Evolutionary conservation across 2,797 vertebrate species (phyloP), one percentile per base, ranked within the genome.

Genomic region (Spea hammondii): DNA sequence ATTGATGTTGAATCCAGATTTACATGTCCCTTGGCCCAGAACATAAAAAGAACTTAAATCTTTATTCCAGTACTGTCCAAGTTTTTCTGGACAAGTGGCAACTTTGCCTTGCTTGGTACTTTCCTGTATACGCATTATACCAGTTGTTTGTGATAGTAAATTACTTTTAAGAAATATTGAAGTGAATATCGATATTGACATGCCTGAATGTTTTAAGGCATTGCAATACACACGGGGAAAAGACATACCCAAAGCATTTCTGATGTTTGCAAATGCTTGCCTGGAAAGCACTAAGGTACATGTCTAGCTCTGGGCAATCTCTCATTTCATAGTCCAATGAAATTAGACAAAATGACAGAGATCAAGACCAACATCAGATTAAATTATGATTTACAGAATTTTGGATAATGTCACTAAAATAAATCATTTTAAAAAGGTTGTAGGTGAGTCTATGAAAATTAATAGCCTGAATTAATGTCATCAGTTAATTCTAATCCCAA

Each of bases 341-440:
- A 69, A 72, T 67, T 59, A 80, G 74, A 72, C 73, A 80, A 72
- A 51, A 47, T 65, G 60, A 55, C 50, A 57, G 66, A 55, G 50
- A 80, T 80, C 46, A 47, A 65, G 59, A 65, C 55, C 44, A 72
- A 80, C 10, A 45, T 76, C 68, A 76, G 10, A 59, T 46, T 76
- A 12, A 66, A 72, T 80, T 80, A 67, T 14, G 17, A 67, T 67
- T 72, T 47, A 45, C 57, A 49, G 55, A 66, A 66, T 66, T 73
- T n/a, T 54, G 32, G 62, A 45, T 66, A 57, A 66, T 57, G 77
- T 66, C 69, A 57, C 54, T 44, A 47, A 12, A 48, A 14, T 47
- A 72, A 78, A 78, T 48, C 51, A n/a, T 17, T 78, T 44, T 65
- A 66, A 44, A 59, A 55, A 72, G 13, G 44, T 9, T 72, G 54